Conservation (phyloP, 2,113 vertebrate genomes). For the Aix galericulata region DNA sequence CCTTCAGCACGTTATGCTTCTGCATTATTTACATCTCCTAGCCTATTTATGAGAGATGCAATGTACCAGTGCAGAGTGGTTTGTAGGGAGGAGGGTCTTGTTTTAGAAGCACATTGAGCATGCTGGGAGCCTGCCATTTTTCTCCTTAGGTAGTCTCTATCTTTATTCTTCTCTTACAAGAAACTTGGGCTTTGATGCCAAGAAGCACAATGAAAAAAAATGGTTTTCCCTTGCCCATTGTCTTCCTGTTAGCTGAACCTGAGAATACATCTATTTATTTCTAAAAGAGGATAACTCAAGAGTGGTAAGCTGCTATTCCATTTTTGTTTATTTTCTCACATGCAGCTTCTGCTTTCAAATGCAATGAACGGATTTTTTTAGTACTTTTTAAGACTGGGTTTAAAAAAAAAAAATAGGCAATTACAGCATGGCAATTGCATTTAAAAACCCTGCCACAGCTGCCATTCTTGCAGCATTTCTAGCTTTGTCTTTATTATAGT, state of each 20-base stretch:
- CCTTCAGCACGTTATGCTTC: background rate
- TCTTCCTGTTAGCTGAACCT: constrained; percentile 28
- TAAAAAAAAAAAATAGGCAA: constrained; percentile 31
- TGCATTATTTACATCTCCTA: background rate
- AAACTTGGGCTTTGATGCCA: background rate
- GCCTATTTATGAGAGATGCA: background rate
- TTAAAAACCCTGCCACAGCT: background rate
- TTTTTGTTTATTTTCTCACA: constrained; percentile 45
- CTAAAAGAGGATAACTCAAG: background rate
- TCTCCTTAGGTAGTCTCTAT: background rate
- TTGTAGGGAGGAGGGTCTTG: background rate
- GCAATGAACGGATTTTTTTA: constrained; percentile 22
- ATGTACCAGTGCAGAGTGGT: background rate
- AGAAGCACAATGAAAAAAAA: constrained; percentile 46
- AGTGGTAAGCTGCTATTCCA: background rate
- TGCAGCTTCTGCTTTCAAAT: constrained; percentile 42
- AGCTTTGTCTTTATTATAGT: constrained; percentile 49
- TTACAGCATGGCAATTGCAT: background rate
- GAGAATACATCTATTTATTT: constrained; percentile 24
- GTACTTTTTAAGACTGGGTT: background rate
- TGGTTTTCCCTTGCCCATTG: background rate
- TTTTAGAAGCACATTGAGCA: background rate
- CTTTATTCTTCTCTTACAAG: constrained; percentile 27
- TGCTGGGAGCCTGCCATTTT: background rate
- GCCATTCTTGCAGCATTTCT: background rate